Percentiles rank a stretch among this genome's conserved stretches.
These are phyloP conservation scores for Acropora yongei DNA, from an alignment of 64 coral and sea anemone species.

Conservation along the genomic window DNA sequence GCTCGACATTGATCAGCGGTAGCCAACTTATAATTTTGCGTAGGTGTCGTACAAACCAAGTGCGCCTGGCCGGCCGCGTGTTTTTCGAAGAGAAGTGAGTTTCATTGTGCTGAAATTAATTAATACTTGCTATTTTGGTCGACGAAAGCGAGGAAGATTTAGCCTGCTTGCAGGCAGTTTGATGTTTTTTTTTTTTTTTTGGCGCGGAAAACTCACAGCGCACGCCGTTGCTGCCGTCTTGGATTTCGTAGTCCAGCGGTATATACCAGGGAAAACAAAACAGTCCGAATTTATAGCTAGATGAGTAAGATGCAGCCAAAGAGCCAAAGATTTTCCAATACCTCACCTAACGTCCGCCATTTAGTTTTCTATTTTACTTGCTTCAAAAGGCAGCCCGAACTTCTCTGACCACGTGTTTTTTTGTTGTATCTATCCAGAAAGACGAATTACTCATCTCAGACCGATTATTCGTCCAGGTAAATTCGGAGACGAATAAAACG, in stretches of 20 bases:
- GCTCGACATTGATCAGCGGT: not conserved
- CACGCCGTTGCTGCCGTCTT: not conserved
- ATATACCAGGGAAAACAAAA: too few relatives aligned
- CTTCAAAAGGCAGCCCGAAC: too few relatives aligned
- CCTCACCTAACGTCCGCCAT: too few relatives aligned
- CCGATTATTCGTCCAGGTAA: too few relatives aligned
- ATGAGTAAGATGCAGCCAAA: too few relatives aligned
- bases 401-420: too few relatives aligned
- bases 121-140: not conserved
- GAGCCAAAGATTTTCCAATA: too few relatives aligned
- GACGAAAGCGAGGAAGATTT: conserved; percentile 3
- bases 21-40: not conserved
- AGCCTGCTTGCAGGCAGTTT: not conserved
- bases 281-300: too few relatives aligned
- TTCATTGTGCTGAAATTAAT: conserved; percentile 10
- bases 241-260: too few relatives aligned
- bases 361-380: too few relatives aligned
- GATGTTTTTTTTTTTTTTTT: not conserved
- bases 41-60: not conserved
- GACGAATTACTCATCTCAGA: too few relatives aligned
- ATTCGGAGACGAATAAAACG: not conserved
- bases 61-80: not conserved
- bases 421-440: too few relatives aligned
- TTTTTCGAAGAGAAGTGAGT: not conserved
- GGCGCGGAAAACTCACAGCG: not conserved